Percentiles rank a stretch among this genome's conserved stretches.
These are phyloP conservation scores for Oreohelix idahoensis DNA, from an alignment of 1,140 invertebrate genomes.

Conservation along the genomic window DNA sequence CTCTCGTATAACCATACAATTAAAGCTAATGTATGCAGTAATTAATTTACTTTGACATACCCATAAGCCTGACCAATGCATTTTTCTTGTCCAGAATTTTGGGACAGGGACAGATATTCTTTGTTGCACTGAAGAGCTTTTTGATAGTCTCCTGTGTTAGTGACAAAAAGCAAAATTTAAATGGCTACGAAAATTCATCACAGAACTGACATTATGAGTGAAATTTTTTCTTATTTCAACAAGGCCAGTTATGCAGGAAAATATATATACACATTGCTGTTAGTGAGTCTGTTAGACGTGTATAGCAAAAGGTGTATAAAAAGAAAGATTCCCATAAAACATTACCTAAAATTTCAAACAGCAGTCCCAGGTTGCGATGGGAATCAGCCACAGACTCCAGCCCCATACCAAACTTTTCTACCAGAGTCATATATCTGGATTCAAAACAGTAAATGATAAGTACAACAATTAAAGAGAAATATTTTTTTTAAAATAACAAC, in stretches of 20 bases:
- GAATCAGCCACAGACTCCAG: constrained; percentile 58
- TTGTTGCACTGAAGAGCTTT: constrained; percentile 63
- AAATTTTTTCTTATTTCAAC: too few relatives aligned
- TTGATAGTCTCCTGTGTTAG: constrained; percentile 49
- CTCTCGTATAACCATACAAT: too few relatives aligned
- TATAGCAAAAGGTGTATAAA: background rate
- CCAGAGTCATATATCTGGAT: constrained; percentile 47
- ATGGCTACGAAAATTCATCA: too few relatives aligned
- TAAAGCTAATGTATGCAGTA: background rate
- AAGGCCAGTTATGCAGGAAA: too few relatives aligned
- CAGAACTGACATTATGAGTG: too few relatives aligned
- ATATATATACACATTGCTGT: too few relatives aligned
- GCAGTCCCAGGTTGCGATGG: constrained; percentile 66
- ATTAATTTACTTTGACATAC: constrained; percentile 12
- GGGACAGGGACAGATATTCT: constrained; percentile 57
- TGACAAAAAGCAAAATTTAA: background rate
- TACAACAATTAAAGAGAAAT: too few relatives aligned
- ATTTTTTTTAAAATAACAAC: too few relatives aligned
- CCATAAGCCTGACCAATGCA: constrained; percentile 67
- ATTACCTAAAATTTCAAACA: constrained; percentile 64
- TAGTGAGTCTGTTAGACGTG: too few relatives aligned
- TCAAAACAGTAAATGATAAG: too few relatives aligned
- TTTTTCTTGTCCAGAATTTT: constrained; percentile 57
- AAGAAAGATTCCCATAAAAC: background rate
- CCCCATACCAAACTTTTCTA: constrained; percentile 55